phyloP scores from a whole-genome alignment of 2,888 invertebrate species.

The Dugesia japonica region DNA sequence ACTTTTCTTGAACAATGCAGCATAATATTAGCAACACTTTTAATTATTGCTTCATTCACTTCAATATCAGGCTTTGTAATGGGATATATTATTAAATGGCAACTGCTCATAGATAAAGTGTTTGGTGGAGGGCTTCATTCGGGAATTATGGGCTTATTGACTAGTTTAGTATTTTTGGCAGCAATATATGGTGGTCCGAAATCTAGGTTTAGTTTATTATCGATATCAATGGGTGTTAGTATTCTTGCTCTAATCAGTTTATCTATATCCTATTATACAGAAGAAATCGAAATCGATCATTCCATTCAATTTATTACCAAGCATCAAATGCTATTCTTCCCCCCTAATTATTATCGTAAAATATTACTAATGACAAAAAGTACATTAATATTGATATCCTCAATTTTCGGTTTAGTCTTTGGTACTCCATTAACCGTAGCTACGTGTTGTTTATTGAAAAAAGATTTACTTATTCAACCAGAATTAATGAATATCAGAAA shows the following conservation, averaged over 20 bases:
- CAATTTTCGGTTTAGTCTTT: not conserved
- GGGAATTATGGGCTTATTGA: slow-evolving; percentile 9
- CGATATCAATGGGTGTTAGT: not conserved
- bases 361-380: slow-evolving; percentile 12
- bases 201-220: not conserved
- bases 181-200: slow-evolving; percentile 11
- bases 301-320: slow-evolving; percentile 2
- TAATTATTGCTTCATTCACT: slow-evolving; percentile 17
- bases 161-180: not conserved
- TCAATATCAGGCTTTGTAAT: slow-evolving; percentile 22
- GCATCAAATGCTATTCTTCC: not conserved
- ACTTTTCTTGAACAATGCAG: slow-evolving; percentile 6
- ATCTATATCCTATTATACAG: slow-evolving; percentile 16
- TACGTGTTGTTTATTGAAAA: slow-evolving; percentile 2
- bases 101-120: not conserved
- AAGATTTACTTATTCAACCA: slow-evolving; percentile 7
- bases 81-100: slow-evolving; percentile 4
- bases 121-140: slow-evolving; percentile 26
- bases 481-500: slow-evolving; percentile 7
- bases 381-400: slow-evolving; percentile 24
- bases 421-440: slow-evolving; percentile 8
- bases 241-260: slow-evolving; percentile 15
- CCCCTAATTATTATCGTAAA: not conserved
- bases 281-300: slow-evolving; percentile 12
- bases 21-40: slow-evolving; percentile 17